Evolutionary conservation across 2,888 invertebrate species (phyloP), one percentile per base, ranked within the genome.

Genomic region (Nemoura dubitans): DNA sequence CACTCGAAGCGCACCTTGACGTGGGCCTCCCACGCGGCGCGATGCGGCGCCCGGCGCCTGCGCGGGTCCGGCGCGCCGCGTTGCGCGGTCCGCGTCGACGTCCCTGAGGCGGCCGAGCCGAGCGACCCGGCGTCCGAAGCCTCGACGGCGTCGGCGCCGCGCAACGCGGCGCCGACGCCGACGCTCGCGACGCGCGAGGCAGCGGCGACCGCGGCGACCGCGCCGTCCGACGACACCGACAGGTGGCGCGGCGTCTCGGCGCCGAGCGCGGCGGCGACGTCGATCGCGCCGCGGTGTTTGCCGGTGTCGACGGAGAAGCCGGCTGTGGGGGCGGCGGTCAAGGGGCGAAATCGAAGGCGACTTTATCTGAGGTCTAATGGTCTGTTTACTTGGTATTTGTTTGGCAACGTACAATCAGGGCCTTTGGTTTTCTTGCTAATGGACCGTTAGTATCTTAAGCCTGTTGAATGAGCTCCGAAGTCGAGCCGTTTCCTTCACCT

Each of bases 241-340:
- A 86, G 27, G 26, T 28, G 28, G 28, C 76, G 76, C 80, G 86
- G 76, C 25, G 78, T 30, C 10, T 87, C 87, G 6, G 42, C 29
- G 29, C 80, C 30, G 28, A 26, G 21, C 86, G 85, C 26, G 16
- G 87, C 76, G 84, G 85, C 84, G 14, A 87, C n/a, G 77, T 88
- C 86, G 6, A 88, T 36, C 7, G 36, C 84, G 28, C 87, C 88
- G 10, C 81, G 85, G 16, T 42, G 86, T 59, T 81, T 83, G 0
- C 87, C 86, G 82, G 16, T 80, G n/a, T 80, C 76, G 27, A 85
- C 26, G 26, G 77, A 85, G 86, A 84, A 86, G 36, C 85, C 88
- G 77, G 78, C 87, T 87, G n/a, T n/a, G 84, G 59, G n/a, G 30
- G 5, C 59, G 16, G n/a, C 27, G n/a, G 86, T 87, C 86, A 87